Base-by-base conservation (phyloP, 2,113 vertebrate genomes). In the Desmodus rotundus region DNA sequence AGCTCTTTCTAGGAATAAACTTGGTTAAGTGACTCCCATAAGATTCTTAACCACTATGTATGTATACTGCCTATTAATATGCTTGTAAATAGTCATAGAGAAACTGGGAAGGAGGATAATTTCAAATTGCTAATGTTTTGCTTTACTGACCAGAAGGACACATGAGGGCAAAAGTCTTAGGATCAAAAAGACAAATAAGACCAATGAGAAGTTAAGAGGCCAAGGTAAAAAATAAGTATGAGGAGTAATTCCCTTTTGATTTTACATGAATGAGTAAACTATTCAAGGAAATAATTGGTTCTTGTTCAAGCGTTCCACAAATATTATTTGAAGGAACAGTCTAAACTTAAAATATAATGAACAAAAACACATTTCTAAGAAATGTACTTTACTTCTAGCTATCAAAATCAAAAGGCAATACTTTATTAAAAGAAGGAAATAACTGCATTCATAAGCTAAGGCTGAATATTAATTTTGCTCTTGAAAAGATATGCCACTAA, bases 81-180 rank as follows among this genome's bases (percentile, higher is more conserved):
- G 36, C 5, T 22, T 8, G 58, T 33, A 70, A 68, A 33, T 12
- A 33, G 8, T 36, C 31, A 63, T 0, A 81, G 19, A 70, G 3
- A 52, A 86, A 63, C 1, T 16, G 31, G 10, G 31, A 70, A 63
- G 65, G 7, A 85, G 17, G 74, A 43, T 36, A 63, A 52, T 92
- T 95, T 92, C 76, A 96, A 94, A 90, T 31, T 36, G 12, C 33
- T 96, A 17, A n/a, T 22, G 11, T 82, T 73, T 92, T 91, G 19
- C 52, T 96, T 88, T 68, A 63, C 15, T 73, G 45, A 95, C 16
- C 33, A 63, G 14, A 90, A 9, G 11, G 15, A 73, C 45, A 77
- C 1, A 31, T 15, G 63, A 41, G 15, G 33, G 1, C 17, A 92
- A 56, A 93, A 89, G 12, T 83, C 13, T 89, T 28, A 70, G 26